Base-by-base conservation (phyloP, 2,113 vertebrate species). In the Orthochromis malagaraziensis region DNA sequence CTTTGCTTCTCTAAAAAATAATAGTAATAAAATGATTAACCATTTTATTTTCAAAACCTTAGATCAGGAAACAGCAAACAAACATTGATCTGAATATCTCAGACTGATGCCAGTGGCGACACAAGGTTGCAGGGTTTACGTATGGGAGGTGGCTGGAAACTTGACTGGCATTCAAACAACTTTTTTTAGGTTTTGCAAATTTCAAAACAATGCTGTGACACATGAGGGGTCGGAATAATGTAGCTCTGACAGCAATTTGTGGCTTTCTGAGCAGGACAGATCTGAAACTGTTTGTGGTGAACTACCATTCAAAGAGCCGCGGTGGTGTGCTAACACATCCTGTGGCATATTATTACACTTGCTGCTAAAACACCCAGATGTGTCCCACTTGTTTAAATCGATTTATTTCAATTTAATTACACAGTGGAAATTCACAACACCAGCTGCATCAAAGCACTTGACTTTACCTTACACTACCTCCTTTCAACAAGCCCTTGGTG, bases 401-500 rank as follows among this genome's bases (percentile, higher is more conserved):
- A 14, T 16, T 42, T 40, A 42, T 24, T 70, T 24, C 35, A 70
- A 4, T 24, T 42, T 0, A 0, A 42, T 42, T 24, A 42, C 38
- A 24, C 65, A 70, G 35, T 14, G 35, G 12, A 38, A 70, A 70
- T 24, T 70, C 63, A 70, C 35, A 70, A 70, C 63, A 70, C n/a
- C 35, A 24, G 63, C n/a, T 40, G 7, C 63, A 21, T 68, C n/a
- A 68, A 68, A 21, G 7, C 35, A 14, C 63, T 14, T 40, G 35
- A 70, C 12, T 24, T 70, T 70, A 38, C n/a, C 3, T 21, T 68
- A 68, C 5, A 40, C 0, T 0, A 0, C n/a, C n/a, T 8, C 35
- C 33, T 40, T 13, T 40, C 1, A 40, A 38, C 31, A 63, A 35
- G 17, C 0, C 57, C 57, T 60, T 60, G 58, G 57, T 60, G 26